Evolutionary conservation across 2,113 vertebrate genomes (phyloP).

Genomic region (Aptenodytes patagonicus): DNA sequence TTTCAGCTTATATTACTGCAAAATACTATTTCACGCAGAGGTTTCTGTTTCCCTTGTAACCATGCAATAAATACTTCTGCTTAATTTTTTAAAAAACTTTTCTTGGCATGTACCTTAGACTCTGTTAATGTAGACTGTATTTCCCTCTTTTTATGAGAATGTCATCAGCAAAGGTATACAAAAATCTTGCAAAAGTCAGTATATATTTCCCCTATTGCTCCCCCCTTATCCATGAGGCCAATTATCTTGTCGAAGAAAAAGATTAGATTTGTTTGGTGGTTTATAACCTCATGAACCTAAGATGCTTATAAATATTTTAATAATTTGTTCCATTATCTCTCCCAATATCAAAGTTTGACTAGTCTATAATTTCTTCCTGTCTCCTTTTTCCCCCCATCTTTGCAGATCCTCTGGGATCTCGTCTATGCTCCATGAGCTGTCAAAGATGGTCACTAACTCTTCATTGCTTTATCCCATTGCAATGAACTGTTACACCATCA

Average conservation of each 20-base stretch:
- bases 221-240: conserved; percentile 27
- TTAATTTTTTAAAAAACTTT: conserved; percentile 7
- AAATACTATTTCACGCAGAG: not conserved
- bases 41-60: not conserved
- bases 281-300: conserved; percentile 64
- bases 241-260: conserved; percentile 65
- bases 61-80: not conserved
- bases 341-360: conserved; percentile 65
- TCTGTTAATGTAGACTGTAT: not conserved
- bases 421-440: conserved; percentile 17
- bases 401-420: conserved; percentile 29
- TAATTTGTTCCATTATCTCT: conserved; percentile 67
- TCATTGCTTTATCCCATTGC: not conserved
- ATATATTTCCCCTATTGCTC: not conserved
- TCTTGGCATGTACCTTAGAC: not conserved
- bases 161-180: conserved; percentile 18
- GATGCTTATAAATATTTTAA: conserved; percentile 68
- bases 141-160: not conserved
- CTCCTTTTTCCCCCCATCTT: conserved; percentile 16
- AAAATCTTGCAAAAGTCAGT: conserved; percentile 38
- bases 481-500: not conserved
- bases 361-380: conserved; percentile 55
- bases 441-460: conserved; percentile 30
- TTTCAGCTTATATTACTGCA: not conserved
- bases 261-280: conserved; percentile 61